Evolutionary conservation across 53 echinoderm and acorn worm species (phyloP).

Genomic region (Temnopleurus reevesii): DNA sequence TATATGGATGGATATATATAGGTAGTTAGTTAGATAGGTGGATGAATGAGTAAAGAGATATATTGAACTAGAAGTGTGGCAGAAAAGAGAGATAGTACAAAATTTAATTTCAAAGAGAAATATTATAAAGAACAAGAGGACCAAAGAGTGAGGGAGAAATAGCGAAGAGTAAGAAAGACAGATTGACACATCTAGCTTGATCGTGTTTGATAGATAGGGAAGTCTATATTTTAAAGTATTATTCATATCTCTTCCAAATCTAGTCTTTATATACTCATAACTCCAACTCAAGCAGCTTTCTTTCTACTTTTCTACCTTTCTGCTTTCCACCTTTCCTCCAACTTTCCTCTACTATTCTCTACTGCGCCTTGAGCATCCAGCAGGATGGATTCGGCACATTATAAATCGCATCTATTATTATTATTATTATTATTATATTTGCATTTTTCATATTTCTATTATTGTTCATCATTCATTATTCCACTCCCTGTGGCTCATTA

Average conservation of each 20-base stretch:
- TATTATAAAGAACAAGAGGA: not conserved
- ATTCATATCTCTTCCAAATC: not conserved
- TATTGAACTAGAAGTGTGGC: not conserved
- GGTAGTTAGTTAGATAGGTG: no score
- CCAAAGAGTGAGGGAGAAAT: not conserved
- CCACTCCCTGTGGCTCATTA: not conserved
- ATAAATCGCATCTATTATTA: no score
- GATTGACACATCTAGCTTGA: not conserved
- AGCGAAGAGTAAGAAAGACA: not conserved
- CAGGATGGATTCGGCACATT: no score
- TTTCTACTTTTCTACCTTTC: no score
- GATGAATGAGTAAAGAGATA: not conserved
- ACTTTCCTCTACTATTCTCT: no score
- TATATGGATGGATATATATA: not conserved
- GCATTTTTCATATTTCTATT: not conserved
- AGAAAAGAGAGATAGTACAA: not conserved
- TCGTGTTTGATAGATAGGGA: slow-evolving; percentile 14
- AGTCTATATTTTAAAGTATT: not conserved
- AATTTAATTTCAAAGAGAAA: no score
- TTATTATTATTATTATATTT: no score
- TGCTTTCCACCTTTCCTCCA: no score
- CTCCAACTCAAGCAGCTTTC: no score
- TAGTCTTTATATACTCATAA: no score
- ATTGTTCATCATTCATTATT: not conserved
- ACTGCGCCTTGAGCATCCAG: no score